Evolutionary conservation across 2,113 vertebrate genomes (phyloP).

Genomic region (Myotis brandtii): DNA sequence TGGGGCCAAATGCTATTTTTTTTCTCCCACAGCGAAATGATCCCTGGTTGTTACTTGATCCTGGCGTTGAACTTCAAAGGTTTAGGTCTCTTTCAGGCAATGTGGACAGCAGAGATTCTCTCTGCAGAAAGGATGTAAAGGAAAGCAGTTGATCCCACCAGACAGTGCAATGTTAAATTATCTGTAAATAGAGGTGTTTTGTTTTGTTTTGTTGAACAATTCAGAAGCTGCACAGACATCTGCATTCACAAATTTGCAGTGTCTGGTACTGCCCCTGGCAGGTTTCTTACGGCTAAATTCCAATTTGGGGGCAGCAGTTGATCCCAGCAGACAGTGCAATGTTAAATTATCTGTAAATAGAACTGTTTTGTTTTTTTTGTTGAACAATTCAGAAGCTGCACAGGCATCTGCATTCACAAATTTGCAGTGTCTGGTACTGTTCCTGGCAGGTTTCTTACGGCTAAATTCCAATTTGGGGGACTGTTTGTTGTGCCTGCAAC

Average conservation of each 20-base stretch:
- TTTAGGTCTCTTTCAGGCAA: conserved; percentile 25
- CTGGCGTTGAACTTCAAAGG: conserved; percentile 8
- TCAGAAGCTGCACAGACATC: conserved; percentile 56
- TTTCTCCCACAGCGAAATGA: neutral
- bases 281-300: conserved; percentile 15
- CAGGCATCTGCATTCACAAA: conserved; percentile 64
- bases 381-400: conserved; percentile 72
- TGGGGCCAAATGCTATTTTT: neutral
- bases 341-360: conserved; percentile 75
- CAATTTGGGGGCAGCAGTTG: neutral
- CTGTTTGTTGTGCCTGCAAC: neutral
- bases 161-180: conserved; percentile 72
- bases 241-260: conserved; percentile 65
- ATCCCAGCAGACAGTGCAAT: conserved; percentile 49
- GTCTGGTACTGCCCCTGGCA: conserved; percentile 13
- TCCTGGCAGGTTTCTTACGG: conserved; percentile 2
- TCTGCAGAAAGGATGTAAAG: neutral
- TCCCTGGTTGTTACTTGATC: conserved; percentile 49
- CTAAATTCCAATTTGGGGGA: neutral
- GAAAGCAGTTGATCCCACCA: neutral
- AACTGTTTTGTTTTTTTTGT: neutral
- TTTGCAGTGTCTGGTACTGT: conserved; percentile 14
- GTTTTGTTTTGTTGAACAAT: conserved; percentile 64
- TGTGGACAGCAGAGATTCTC: conserved; percentile 23
- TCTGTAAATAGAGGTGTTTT: conserved; percentile 36